Percentiles rank a stretch among this genome's conserved stretches.
Conservation (phyloP, 2,797 vertebrate species). For the Antrozous pallidus region DNA sequence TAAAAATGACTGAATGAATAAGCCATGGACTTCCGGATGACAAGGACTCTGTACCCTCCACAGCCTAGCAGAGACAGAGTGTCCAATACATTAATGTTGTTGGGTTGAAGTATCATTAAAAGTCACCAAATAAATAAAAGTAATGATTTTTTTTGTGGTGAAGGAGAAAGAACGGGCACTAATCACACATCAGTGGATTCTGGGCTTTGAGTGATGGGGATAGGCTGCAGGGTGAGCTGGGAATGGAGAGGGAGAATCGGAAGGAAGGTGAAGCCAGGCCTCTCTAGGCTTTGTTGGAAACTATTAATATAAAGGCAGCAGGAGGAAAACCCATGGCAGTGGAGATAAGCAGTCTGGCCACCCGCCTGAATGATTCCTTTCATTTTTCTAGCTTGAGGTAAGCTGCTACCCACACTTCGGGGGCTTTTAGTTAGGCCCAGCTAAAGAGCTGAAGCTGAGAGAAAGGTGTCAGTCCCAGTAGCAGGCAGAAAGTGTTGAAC, state of each 20-base stretch:
- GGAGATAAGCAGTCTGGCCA: not conserved
- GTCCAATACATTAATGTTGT: not conserved
- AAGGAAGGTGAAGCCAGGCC: not conserved
- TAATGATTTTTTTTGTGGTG: not conserved
- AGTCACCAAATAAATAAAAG: conserved; percentile 44
- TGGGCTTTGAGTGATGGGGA: not conserved
- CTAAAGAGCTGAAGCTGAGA: not conserved
- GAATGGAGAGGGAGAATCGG: not conserved
- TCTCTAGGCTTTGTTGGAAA: not conserved
- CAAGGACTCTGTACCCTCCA: not conserved
- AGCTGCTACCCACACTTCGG: not conserved
- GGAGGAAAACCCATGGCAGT: conserved; percentile 13
- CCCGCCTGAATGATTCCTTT: not conserved
- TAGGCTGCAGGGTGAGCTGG: not conserved
- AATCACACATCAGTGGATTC: not conserved
- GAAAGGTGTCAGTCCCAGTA: not conserved
- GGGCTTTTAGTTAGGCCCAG: conserved; percentile 10
- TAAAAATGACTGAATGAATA: not conserved
- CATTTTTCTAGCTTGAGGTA: conserved; percentile 5
- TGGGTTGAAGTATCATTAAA: not conserved
- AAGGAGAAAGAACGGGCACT: not conserved
- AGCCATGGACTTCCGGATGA: not conserved
- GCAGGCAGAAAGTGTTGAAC: conserved; percentile 18
- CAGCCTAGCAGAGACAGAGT: not conserved
- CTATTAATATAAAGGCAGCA: conserved; percentile 22